Percentiles rank a stretch among this genome's conserved stretches.
Conservation (phyloP, 1,140 invertebrate genomes). For the Lysiphlebus fabarum region DNA sequence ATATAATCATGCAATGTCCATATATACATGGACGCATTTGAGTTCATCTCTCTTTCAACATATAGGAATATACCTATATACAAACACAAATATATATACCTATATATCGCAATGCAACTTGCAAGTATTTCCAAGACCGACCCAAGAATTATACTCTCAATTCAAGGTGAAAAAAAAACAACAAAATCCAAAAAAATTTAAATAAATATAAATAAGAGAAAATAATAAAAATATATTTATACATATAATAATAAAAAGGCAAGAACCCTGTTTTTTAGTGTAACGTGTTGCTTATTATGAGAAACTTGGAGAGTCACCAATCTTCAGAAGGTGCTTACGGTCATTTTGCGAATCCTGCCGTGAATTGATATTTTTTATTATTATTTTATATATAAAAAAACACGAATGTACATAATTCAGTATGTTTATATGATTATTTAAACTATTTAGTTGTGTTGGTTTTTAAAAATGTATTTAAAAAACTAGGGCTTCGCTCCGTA, state of each 20-base stretch:
- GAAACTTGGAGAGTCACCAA: not conserved
- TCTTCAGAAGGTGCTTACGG: constrained; percentile 14
- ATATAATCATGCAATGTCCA: constrained; percentile 21
- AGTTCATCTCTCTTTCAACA: not conserved
- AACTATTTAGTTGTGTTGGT: too few relatives aligned
- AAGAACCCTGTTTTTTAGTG: constrained; percentile 16
- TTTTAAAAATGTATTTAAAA: not conserved
- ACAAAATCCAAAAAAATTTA: too few relatives aligned
- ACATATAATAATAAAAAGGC: not conserved
- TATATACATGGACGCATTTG: constrained; percentile 6
- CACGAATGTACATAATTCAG: too few relatives aligned
- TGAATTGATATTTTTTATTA: constrained; percentile 31
- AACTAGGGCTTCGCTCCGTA: too few relatives aligned
- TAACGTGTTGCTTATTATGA: constrained; percentile 15
- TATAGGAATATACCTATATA: constrained; percentile 1
- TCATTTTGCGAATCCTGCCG: constrained; percentile 26
- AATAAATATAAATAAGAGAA: not conserved
- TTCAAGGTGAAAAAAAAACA: too few relatives aligned
- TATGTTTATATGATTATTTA: too few relatives aligned
- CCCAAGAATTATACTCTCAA: too few relatives aligned
- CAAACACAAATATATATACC: constrained; percentile 10
- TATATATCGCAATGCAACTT: constrained; percentile 1
- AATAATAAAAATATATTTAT: constrained; percentile 8
- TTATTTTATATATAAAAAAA: too few relatives aligned
- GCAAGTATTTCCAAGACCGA: too few relatives aligned